Base-by-base conservation (phyloP, 2,113 vertebrate species). In the Callithrix jacchus region DNA sequence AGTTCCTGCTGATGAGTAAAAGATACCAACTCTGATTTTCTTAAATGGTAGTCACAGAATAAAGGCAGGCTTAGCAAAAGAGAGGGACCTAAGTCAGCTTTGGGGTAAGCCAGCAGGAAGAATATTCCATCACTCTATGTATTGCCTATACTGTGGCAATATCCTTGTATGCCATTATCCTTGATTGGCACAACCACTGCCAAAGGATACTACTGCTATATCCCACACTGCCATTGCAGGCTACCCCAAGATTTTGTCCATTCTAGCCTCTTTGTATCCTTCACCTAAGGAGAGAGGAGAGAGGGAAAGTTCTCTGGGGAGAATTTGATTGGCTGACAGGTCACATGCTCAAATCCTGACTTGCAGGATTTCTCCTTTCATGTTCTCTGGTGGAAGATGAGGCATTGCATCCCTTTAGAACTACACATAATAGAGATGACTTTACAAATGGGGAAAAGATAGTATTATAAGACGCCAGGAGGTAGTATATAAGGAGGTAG, bases 121-220 rank as follows among this genome's bases (percentile, higher is more conserved):
- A 14, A 0, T 5, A 32, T 25, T 0, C 6, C 17, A 8, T 66
- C 7, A 12, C 5, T 47, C 40, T 42, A 7, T 0, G 0, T 5
- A 23, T 58, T 0, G 56, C 45, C 64, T 70, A 3, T 8, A 30
- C 70, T 70, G 18, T n/a, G n/a, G n/a, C n/a, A n/a, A n/a, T n/a
- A n/a, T n/a, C n/a, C n/a, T n/a, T n/a, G n/a, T 32, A 17, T 7
- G 18, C 14, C 17, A 76, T 12, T 56, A 45, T 30, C 32, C 4
- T 12, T 40, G 5, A 6, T 49, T 40, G 16, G 81, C 21, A 42
- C 3, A 56, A 13, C 6, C 9, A 10, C 17, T 8, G 6, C 18
- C 35, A 23, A 12, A 18, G 13, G 61, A 58, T 9, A 16, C 7
- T 27, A 56, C 64, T 18, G 11, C 35, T 47, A 7, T 76, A 37